Percentiles rank a stretch among this genome's conserved stretches.
phyloP scores from a whole-genome alignment of 2,113 vertebrate species.

The Microtus oregoni region DNA sequence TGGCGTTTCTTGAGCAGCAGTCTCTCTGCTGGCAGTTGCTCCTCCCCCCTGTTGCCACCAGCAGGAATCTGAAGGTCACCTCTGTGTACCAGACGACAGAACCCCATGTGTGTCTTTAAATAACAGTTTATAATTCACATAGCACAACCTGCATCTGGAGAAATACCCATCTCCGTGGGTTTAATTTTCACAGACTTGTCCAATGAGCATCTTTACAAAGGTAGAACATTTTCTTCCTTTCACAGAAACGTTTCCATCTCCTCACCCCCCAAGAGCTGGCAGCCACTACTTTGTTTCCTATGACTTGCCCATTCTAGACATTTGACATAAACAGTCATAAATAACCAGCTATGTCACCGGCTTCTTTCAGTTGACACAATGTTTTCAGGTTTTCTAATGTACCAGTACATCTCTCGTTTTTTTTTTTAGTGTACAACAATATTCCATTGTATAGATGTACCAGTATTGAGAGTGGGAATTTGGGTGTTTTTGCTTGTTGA shows the following conservation, averaged over 20 bases:
- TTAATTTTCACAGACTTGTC: background rate
- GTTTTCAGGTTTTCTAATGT: slow-evolving; percentile 33
- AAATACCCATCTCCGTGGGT: background rate
- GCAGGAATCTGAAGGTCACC: slow-evolving; percentile 63
- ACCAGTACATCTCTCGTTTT: background rate
- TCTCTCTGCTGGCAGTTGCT: background rate
- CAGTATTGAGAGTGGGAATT: background rate
- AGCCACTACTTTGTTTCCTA: background rate
- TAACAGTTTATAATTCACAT: slow-evolving; percentile 51
- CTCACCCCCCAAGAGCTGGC: background rate
- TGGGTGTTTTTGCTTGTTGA: background rate
- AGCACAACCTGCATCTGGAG: background rate
- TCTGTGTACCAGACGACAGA: background rate
- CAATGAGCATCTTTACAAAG: slow-evolving; percentile 14
- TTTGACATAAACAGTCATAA: slow-evolving; percentile 13
- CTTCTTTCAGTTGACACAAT: slow-evolving; percentile 5
- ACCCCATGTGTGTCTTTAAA: background rate
- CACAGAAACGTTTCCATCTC: background rate
- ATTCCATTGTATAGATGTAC: background rate
- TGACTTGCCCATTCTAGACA: slow-evolving; percentile 26
- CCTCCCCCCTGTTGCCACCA: background rate
- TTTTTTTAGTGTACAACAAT: background rate
- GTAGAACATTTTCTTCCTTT: slow-evolving; percentile 42
- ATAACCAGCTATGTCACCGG: background rate
- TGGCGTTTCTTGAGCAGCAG: slow-evolving; percentile 48